Conservation (phyloP, 64 coral and sea anemone species). For the Dendrophyllia cribrosa region DNA sequence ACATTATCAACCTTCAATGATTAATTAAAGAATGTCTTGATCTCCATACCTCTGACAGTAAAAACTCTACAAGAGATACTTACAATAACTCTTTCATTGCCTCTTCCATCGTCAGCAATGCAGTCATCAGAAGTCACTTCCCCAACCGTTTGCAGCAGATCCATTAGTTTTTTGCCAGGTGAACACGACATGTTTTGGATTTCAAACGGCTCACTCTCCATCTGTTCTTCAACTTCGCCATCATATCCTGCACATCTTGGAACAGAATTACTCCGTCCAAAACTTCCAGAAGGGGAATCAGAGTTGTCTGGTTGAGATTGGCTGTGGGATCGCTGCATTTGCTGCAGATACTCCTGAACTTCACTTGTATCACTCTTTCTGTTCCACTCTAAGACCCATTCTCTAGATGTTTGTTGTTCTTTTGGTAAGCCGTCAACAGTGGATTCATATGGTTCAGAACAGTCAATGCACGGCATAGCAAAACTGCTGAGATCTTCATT, state of each 20-base stretch:
- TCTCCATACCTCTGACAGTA: too few relatives aligned
- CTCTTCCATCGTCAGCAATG: slow-evolving; percentile 33
- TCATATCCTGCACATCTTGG: slow-evolving; percentile 71
- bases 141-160: slow-evolving; percentile 73
- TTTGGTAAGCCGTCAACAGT: slow-evolving; percentile 52
- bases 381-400: slow-evolving; percentile 92
- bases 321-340: slow-evolving; percentile 64
- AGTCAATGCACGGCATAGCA: slow-evolving; percentile 61
- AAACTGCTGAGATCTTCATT: slow-evolving; percentile 68
- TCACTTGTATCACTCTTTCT: slow-evolving; percentile 66
- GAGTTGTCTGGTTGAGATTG: slow-evolving; percentile 73
- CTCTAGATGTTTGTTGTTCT: slow-evolving; percentile 80
- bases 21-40: too few relatives aligned
- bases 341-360: slow-evolving; percentile 6
- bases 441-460: neutral
- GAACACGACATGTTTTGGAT: slow-evolving; percentile 59
- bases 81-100: slow-evolving; percentile 61
- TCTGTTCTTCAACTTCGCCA: slow-evolving; percentile 58
- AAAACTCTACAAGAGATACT: slow-evolving; percentile 22
- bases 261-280: slow-evolving; percentile 76
- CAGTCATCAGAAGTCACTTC: slow-evolving; percentile 77
- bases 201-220: slow-evolving; percentile 84
- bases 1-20: too few relatives aligned
- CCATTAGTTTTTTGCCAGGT: slow-evolving; percentile 23
- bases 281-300: slow-evolving; percentile 56